Conservation (phyloP, 2,113 vertebrate genomes). For the Myodes glareolus region DNA sequence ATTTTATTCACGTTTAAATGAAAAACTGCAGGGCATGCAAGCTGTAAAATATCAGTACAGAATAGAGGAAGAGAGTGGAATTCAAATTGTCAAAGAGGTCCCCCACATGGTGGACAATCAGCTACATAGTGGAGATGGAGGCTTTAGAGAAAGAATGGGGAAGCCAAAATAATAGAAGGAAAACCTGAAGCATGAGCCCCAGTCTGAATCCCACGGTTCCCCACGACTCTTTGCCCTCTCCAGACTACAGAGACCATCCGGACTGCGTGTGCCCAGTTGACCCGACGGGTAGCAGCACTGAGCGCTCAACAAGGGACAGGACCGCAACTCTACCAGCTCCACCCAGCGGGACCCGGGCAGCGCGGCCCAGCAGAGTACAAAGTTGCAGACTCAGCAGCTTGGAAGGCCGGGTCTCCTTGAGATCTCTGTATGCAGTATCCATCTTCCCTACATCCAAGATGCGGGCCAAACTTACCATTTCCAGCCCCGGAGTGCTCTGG, state of each 20-base stretch:
- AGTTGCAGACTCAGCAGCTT: no score
- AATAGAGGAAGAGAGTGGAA: neutral
- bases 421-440: neutral
- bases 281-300: neutral
- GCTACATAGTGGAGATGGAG: neutral
- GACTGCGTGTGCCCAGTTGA: no score
- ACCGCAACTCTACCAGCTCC: neutral
- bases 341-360: neutral
- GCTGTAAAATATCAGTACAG: neutral
- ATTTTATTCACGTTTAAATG: neutral
- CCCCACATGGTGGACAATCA: no score
- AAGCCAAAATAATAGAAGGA: neutral
- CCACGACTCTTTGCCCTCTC: neutral
- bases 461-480: neutral
- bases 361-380: no score
- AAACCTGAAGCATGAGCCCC: neutral
- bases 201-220: neutral
- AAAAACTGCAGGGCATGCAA: neutral
- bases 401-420: neutral
- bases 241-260: neutral
- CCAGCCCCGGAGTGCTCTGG: neutral
- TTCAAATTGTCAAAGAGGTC: neutral
- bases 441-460: neutral
- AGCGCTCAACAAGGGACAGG: neutral
- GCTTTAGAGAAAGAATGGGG: neutral